Percentiles rank a stretch among this genome's conserved stretches.
Conservation (phyloP, 2,797 vertebrate species). For the Oreonectes daqikongensis region DNA sequence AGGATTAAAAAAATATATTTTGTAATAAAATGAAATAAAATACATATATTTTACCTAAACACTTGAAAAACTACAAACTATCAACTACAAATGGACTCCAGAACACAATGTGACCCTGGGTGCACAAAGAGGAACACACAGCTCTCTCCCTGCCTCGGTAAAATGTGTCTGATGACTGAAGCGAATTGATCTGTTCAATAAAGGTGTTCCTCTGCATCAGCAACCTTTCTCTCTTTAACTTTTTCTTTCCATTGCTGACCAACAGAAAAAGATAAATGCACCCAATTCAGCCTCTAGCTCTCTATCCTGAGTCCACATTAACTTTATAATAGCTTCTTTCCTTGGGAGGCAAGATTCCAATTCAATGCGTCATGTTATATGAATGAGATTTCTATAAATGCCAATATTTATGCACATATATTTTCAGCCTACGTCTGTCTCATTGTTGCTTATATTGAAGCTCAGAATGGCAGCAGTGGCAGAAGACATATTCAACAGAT, state of each 20-base stretch:
- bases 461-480: conserved; percentile 68
- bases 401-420: conserved; percentile 85
- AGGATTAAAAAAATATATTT: conserved; percentile 58
- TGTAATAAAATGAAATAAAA: conserved; percentile 50
- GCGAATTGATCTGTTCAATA: conserved; percentile 60
- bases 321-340: conserved; percentile 80
- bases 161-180: conserved; percentile 52
- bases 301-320: conserved; percentile 78
- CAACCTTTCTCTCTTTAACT: conserved; percentile 63
- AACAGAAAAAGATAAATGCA: conserved; percentile 82
- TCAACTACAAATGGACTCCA: conserved; percentile 2
- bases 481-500: conserved; percentile 48
- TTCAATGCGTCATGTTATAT: conserved; percentile 79
- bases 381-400: conserved; percentile 81
- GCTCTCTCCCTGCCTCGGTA: conserved; percentile 10
- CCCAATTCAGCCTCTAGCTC: conserved; percentile 74
- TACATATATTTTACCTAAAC: neutral
- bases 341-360: conserved; percentile 77
- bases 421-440: conserved; percentile 64
- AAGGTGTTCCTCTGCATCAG: conserved; percentile 68
- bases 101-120: neutral
- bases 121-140: conserved; percentile 10
- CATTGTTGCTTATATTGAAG: conserved; percentile 60
- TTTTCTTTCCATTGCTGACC: conserved; percentile 76
- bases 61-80: neutral